phyloP scores from a whole-genome alignment of 2,797 vertebrate genomes.

The Chrosomus eos region DNA sequence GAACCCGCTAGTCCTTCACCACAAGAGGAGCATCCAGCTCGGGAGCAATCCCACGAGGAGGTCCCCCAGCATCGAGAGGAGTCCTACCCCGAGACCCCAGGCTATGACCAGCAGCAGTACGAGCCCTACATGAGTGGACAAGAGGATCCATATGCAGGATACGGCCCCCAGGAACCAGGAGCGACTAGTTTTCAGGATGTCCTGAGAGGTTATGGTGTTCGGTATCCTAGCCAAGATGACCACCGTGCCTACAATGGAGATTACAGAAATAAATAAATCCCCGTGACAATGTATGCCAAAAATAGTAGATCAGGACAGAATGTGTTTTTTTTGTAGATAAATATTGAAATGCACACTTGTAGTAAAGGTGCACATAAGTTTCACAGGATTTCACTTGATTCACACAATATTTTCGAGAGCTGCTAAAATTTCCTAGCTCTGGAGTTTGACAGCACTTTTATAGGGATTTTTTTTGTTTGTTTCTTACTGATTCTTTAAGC shows the following conservation, averaged over 20 bases:
- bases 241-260: slow-evolving; percentile 75
- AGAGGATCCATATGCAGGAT: slow-evolving; percentile 77
- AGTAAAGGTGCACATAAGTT: slow-evolving; percentile 39
- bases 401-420: slow-evolving; percentile 26
- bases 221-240: slow-evolving; percentile 73
- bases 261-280: slow-evolving; percentile 76
- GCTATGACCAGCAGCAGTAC: slow-evolving; percentile 63
- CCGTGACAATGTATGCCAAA: not conserved
- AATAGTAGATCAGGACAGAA: slow-evolving; percentile 27
- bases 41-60: slow-evolving; percentile 53
- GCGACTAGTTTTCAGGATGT: slow-evolving; percentile 77
- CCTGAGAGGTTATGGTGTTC: slow-evolving; percentile 74
- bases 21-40: slow-evolving; percentile 53
- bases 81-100: slow-evolving; percentile 56
- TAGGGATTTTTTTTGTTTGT: slow-evolving; percentile 29
- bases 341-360: slow-evolving; percentile 37
- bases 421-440: slow-evolving; percentile 24
- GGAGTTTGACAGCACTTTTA: slow-evolving; percentile 45
- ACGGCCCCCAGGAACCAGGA: slow-evolving; percentile 67
- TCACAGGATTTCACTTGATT: slow-evolving; percentile 8
- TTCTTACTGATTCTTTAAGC: slow-evolving; percentile 23
- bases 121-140: slow-evolving; percentile 78
- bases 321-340: slow-evolving; percentile 3
- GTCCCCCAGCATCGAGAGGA: slow-evolving; percentile 70
- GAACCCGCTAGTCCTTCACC: not conserved